Evolutionary conservation across 1,140 invertebrate species (phyloP), one percentile per base, ranked within the genome.

Genomic region (Octopus sinensis): DNA sequence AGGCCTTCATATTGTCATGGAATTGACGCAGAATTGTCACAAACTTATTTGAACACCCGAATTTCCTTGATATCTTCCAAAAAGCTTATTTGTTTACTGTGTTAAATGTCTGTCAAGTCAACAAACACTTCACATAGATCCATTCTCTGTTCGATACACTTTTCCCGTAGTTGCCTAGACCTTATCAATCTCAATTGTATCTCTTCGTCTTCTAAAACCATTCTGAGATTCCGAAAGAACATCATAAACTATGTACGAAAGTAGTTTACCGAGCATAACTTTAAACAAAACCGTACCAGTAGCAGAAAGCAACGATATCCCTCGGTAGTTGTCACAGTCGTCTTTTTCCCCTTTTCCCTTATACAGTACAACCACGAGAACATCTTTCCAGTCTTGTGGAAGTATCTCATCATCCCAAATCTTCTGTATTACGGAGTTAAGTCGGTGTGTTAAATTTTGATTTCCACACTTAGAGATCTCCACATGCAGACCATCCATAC

Each of bases 21-120:
- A 82, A 84, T 12, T 53, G 75, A 17, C 23, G 17, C 7, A 83
- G 53, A 9, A 86, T 77, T 6, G 13, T 81, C 12, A 82, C 17
- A 12, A 84, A 81, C 76, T 83, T 82, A 4, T 77, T 79, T 12
- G 84, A 82, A 62, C 83, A 86, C 4, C 84, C 83, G 30, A 83
- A 79, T 71, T 84, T 86, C 52, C 7, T 73, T 10, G 83, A 56
- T 43, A 83, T 84, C 53, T 13, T 52, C 84, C 84, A 85, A 4
- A 82, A 73, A 17, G 54, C 78, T 5, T 9, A 53, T 53, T 79
- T 54, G 62, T 81, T 83, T 71, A 85, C 84, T 52, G 83, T 84
- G 71, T 85, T 82, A 77, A 84, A 85, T 9, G 85, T 80, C 76
- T 86, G 82, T 84, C 53, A 87, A 79, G 79, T 86, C 84, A 5